phyloP scores from a whole-genome alignment of 2,113 vertebrate genomes.

The Ibidorhyncha struthersii region DNA sequence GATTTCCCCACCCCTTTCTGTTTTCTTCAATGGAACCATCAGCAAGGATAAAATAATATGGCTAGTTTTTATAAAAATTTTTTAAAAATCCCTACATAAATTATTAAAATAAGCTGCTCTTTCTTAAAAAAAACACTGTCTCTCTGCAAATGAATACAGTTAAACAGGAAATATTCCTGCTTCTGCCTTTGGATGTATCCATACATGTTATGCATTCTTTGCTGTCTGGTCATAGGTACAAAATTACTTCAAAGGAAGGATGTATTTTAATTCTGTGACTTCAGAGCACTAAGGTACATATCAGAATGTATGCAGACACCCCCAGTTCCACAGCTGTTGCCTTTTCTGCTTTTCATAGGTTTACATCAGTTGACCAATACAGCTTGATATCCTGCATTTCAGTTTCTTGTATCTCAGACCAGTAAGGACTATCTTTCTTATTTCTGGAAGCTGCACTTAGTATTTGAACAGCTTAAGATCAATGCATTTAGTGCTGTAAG shows the following conservation, averaged over 20 bases:
- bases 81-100: background rate
- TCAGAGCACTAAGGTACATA: background rate
- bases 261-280: conserved; percentile 19
- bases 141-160: background rate
- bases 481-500: background rate
- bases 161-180: background rate
- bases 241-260: conserved; percentile 37
- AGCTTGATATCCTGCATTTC: conserved; percentile 18
- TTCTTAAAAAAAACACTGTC: background rate
- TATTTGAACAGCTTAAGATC: background rate
- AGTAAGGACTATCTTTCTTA: background rate
- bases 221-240: background rate
- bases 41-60: background rate
- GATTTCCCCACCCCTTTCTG: no score
- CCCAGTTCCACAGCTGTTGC: conserved; percentile 7
- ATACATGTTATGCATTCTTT: conserved; percentile 5
- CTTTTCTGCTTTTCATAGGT: conserved; percentile 43
- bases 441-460: background rate
- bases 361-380: conserved; percentile 25
- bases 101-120: background rate
- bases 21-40: background rate
- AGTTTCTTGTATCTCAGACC: background rate
- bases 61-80: background rate
- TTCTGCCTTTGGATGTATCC: background rate
- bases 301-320: background rate